Evolutionary conservation across 2,113 vertebrate species (phyloP), one percentile per base, ranked within the genome.

Genomic region (Eulacestoma nigropectus): DNA sequence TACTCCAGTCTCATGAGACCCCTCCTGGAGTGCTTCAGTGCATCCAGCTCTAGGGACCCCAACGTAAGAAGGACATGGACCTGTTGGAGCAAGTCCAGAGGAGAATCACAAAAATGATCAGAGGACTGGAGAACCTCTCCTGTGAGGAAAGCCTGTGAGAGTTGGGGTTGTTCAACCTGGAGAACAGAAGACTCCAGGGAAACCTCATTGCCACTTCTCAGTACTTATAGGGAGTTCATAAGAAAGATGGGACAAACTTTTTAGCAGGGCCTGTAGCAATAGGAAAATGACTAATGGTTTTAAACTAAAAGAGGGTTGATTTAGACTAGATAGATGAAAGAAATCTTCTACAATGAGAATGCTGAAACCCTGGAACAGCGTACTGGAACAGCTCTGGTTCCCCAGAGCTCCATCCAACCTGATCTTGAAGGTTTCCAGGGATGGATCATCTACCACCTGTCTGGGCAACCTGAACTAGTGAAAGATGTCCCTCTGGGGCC

Each of bases 181-280:
- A 33, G 22, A 59, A 50, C 29, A 39, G 57, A 68, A 52, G 21
- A 41, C 22, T 49, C 19, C 19, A 53, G 23, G 13, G 32, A 47
- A 7, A 68, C 5, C 7, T 41, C 1, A 4, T 25, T 55, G 26
- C 23, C 3, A 11, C 16, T 22, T 21, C 25, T 42, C 32, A 68
- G 53, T 62, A 49, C 22, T 35, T 62, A 15, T 0, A 20, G 3
- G 22, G 26, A 16, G 4, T 6, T 60, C 55, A 9, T 4, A 37
- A 68, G 67, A 67, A 42, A 60, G 41, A 62, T 37, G 13, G 6
- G 32, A 55, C 32, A 49, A 75, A 44, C 32, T 4, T 49, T 41
- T 68, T 37, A 37, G 13, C 62, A 30, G 13, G 27, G 5, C 18
- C 19, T 75, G 32, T 62, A 80, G 55, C 0, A 0, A 25, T 13